phyloP scores from a whole-genome alignment of 2,888 invertebrate species.

The Rhyacophila evoluta region DNA sequence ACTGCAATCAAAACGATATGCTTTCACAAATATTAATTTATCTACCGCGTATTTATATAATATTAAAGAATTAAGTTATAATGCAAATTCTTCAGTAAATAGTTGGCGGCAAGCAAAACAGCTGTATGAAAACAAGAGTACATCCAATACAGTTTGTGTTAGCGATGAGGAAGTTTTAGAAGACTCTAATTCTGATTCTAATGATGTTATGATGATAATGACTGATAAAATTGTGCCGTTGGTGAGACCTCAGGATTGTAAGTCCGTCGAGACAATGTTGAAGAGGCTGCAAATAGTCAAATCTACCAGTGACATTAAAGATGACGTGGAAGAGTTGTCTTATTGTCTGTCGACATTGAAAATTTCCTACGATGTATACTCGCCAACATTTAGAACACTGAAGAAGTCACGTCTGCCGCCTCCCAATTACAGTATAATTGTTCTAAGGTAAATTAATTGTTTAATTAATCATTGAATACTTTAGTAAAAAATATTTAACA shows the following conservation, averaged over 20 bases:
- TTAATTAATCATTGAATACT: too few relatives aligned
- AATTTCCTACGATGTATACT: slow-evolving; percentile 66
- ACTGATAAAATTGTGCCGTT: slow-evolving; percentile 57
- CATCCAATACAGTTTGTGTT: slow-evolving; percentile 57
- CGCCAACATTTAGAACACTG: slow-evolving; percentile 63
- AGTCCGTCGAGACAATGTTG: slow-evolving; percentile 59
- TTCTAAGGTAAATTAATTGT: slow-evolving; percentile 65
- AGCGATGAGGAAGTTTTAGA: slow-evolving; percentile 49
- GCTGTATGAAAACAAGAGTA: slow-evolving; percentile 60
- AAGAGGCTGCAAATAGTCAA: slow-evolving; percentile 62
- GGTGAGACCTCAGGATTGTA: slow-evolving; percentile 60
- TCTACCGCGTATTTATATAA: slow-evolving; percentile 40
- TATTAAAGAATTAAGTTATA: slow-evolving; percentile 47
- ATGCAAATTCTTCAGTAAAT: slow-evolving; percentile 55
- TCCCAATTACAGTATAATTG: slow-evolving; percentile 65
- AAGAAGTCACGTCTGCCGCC: slow-evolving; percentile 62
- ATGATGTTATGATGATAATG: slow-evolving; percentile 54
- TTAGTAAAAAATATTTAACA: too few relatives aligned
- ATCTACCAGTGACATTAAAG: slow-evolving; percentile 16
- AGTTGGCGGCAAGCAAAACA: slow-evolving; percentile 64
- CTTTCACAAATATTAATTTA: slow-evolving; percentile 29
- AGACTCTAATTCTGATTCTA: not conserved
- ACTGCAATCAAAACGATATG: slow-evolving; percentile 31
- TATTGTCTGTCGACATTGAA: too few relatives aligned
- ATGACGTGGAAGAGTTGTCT: too few relatives aligned